Evolutionary conservation across 2,113 vertebrate genomes (phyloP).

Genomic region (Chionomys nivalis): DNA sequence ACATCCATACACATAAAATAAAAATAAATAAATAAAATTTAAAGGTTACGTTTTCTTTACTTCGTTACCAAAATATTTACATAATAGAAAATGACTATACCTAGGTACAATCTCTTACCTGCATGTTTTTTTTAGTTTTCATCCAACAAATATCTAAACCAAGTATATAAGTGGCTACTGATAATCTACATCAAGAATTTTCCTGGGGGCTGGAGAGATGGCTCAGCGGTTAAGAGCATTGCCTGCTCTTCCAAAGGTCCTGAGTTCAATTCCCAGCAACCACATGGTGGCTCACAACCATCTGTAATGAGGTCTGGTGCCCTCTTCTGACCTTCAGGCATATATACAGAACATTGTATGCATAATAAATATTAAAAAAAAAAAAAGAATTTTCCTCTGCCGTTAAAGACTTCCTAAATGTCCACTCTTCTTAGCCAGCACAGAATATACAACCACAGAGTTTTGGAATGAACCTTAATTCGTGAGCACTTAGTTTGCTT

Average conservation of each 20-base stretch:
- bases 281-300: too few relatives aligned
- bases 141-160: conserved; percentile 45
- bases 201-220: too few relatives aligned
- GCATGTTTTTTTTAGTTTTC: conserved; percentile 47
- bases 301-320: too few relatives aligned
- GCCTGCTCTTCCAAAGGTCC: too few relatives aligned
- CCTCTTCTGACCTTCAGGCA: too few relatives aligned
- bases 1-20: background rate
- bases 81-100: background rate
- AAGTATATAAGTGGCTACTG: background rate
- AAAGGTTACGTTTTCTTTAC: conserved; percentile 1
- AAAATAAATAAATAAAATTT: conserved; percentile 6
- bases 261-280: too few relatives aligned
- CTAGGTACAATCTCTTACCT: conserved; percentile 14
- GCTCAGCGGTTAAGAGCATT: too few relatives aligned
- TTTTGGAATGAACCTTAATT: conserved; percentile 50
- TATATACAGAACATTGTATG: too few relatives aligned
- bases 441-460: conserved; percentile 6
- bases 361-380: too few relatives aligned
- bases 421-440: conserved; percentile 51
- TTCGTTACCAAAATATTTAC: conserved; percentile 53
- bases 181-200: conserved; percentile 10
- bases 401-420: conserved; percentile 44
- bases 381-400: conserved; percentile 12
- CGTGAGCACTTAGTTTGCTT: conserved; percentile 21